Evolutionary conservation across 2,113 vertebrate genomes (phyloP).

Genomic region (Chaetodon auriga): DNA sequence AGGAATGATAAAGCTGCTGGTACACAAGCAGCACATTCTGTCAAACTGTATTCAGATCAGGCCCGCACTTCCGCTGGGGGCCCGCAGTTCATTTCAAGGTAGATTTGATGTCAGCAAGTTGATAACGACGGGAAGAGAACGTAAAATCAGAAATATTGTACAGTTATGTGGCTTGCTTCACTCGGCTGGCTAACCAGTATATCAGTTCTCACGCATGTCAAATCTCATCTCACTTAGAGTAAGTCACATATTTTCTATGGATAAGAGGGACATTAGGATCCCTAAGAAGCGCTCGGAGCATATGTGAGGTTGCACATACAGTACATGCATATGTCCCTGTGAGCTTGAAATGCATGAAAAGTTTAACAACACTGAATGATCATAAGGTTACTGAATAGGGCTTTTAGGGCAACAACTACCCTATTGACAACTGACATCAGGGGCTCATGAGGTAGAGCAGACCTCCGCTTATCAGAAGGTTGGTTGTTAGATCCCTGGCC

Average conservation of each 20-base stretch:
- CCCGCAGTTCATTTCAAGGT: constrained; percentile 70
- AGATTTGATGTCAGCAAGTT: constrained; percentile 56
- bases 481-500: too few species aligned
- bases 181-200: background rate
- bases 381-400: background rate
- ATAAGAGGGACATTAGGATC: constrained; percentile 8
- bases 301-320: background rate
- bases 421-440: too few species aligned
- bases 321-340: too few species aligned
- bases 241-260: constrained; percentile 4
- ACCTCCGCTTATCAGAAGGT: too few species aligned
- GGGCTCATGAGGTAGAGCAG: too few species aligned
- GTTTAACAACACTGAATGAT: background rate
- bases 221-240: constrained; percentile 29
- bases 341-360: background rate
- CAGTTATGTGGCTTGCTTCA: constrained; percentile 24
- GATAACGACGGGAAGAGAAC: constrained; percentile 22
- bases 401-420: too few species aligned
- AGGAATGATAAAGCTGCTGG: background rate
- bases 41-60: constrained; percentile 52
- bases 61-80: constrained; percentile 2
- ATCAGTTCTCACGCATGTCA: constrained; percentile 24
- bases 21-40: constrained; percentile 1
- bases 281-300: background rate
- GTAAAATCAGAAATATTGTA: constrained; percentile 34